A percentile compares a stretch with the other conserved stretches of the same genome.
phyloP scores from a whole-genome alignment of 2,888 invertebrate genomes.

The Keiferia lycopersicella region DNA sequence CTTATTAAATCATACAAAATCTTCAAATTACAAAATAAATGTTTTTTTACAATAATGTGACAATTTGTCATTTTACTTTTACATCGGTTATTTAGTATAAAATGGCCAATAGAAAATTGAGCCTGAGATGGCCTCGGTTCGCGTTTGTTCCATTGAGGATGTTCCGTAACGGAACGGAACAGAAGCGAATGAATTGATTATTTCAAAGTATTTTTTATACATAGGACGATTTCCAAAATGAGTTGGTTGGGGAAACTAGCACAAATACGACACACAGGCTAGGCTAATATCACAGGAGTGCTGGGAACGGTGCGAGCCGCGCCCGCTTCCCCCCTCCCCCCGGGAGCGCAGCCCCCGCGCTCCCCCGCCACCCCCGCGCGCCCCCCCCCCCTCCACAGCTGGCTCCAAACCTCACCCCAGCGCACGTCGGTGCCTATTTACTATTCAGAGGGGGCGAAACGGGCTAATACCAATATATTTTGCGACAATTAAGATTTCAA shows the following conservation, averaged over 20 bases:
- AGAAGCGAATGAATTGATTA: slow-evolving; percentile 46
- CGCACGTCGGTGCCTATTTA: slow-evolving; percentile 66
- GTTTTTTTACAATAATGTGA: slow-evolving; percentile 45
- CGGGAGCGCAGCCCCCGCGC: slow-evolving; percentile 42
- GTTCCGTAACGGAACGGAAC: too few species aligned
- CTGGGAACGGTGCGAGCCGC: slow-evolving; percentile 73
- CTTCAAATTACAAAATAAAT: slow-evolving; percentile 48
- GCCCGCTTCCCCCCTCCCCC: slow-evolving; percentile 39
- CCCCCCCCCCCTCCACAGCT: slow-evolving; percentile 35
- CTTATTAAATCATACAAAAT: slow-evolving; percentile 46
- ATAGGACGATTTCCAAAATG: slow-evolving; percentile 69
- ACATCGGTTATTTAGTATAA: slow-evolving; percentile 31
- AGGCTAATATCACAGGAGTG: slow-evolving; percentile 81
- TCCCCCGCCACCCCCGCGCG: slow-evolving; percentile 36
- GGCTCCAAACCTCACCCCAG: slow-evolving; percentile 37
- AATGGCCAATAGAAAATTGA: slow-evolving; percentile 62
- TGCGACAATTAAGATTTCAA: slow-evolving; percentile 77
- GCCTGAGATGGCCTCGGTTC: too few species aligned
- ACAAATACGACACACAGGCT: slow-evolving; percentile 80
- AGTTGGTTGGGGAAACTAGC: slow-evolving; percentile 73
- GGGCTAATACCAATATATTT: slow-evolving; percentile 73
- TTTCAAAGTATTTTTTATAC: slow-evolving; percentile 59
- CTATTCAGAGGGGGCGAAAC: slow-evolving; percentile 76
- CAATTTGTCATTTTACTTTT: slow-evolving; percentile 58
- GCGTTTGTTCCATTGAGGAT: too few species aligned